Base-by-base conservation (phyloP, 2,888 invertebrate species). In the Agelastica alni region DNA sequence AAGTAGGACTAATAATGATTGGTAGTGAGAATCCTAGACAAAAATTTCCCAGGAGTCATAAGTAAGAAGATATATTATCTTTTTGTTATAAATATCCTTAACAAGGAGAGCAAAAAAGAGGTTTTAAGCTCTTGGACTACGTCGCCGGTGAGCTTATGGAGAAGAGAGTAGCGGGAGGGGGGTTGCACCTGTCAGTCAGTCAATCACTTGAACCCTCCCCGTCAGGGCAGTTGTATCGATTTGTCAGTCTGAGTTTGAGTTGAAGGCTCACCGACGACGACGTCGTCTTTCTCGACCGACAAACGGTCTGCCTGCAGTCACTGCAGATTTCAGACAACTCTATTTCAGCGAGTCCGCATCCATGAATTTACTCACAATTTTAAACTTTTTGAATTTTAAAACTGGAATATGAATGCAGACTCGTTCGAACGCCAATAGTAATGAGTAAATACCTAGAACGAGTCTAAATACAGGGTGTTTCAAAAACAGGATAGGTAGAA, bases 111-210 rank as follows among this genome's bases (percentile, higher is more conserved):
- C n/a, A n/a, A n/a, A n/a, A n/a, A n/a, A n/a, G n/a, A n/a, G n/a
- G n/a, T n/a, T n/a, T 14, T 45, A 45, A 30, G 54, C 47, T 18
- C 49, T 7, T 16, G 31, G 39, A 53, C 46, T 46, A 53, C 16
- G 13, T 32, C 41, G 44, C 13, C 26, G 41, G 10, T 30, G 42
- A 52, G 52, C 51, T 44, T 22, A 51, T 47, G 17, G 53, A 32
- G 46, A 31, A 48, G 43, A 32, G 51, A 46, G 45, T 46, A 49
- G 60, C 49, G 55, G 55, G 55, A 56, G 41, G 46, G 47, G 46
- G 32, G 65, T 65, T 70, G 71, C 71, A 74, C 72, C 74, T 75
- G 75, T 75, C 75, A 75, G 74, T 75, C 74, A 75, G 73, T 75
- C 75, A 74, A 75, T 75, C 75, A 75, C 67, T 62, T 62, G 65